Evolutionary conservation across 2,888 invertebrate genomes (phyloP).

Genomic region (Dugesia japonica): DNA sequence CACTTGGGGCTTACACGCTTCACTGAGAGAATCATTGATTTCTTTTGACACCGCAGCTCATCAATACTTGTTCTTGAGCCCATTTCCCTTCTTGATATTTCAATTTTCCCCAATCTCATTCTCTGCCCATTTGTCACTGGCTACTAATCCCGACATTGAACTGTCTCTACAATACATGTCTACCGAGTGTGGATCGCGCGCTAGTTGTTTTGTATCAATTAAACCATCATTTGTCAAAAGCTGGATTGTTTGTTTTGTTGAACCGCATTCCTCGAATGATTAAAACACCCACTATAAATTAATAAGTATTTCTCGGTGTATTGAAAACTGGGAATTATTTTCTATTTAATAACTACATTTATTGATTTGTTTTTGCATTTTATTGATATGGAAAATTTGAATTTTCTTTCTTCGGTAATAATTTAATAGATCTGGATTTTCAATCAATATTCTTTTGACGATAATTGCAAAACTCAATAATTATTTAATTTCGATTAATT

Average conservation of each 20-base stretch:
- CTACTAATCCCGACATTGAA: constrained; percentile 16
- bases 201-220: background rate
- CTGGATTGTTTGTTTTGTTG: background rate
- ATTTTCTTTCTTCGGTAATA: too few species aligned
- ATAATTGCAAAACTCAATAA: too few species aligned
- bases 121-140: constrained; percentile 20
- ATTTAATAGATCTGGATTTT: too few species aligned
- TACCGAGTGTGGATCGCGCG: background rate
- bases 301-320: background rate
- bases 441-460: too few species aligned
- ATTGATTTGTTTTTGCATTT: background rate
- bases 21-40: constrained; percentile 15
- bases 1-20: constrained; percentile 16
- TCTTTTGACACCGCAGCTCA: constrained; percentile 20
- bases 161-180: constrained; percentile 20
- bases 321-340: constrained; percentile 20
- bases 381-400: background rate
- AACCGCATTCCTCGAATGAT: constrained; percentile 14
- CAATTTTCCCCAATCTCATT: constrained; percentile 11
- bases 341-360: constrained; percentile 9
- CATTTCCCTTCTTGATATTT: constrained; percentile 10
- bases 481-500: too few species aligned
- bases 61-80: constrained; percentile 16
- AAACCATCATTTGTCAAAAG: background rate
- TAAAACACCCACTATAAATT: constrained; percentile 13